Conservation (phyloP, 2,113 vertebrate species). For the Eulemur rufifrons region DNA sequence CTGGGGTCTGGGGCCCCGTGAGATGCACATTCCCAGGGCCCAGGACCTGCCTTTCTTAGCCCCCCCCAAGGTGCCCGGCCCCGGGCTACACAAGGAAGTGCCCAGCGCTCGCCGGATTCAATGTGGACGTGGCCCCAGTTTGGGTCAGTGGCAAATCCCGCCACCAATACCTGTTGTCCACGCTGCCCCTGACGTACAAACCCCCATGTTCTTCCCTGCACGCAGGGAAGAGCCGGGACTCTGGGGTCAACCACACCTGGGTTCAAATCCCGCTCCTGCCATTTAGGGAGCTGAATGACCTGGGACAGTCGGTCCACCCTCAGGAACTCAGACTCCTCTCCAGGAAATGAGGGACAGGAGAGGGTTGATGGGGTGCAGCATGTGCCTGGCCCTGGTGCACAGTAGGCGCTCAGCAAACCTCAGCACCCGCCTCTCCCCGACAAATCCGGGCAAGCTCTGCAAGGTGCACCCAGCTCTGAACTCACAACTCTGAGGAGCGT, state of each 20-base stretch:
- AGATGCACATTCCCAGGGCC: neutral
- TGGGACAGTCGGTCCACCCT: neutral
- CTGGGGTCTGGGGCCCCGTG: neutral
- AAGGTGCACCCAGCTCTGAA: neutral
- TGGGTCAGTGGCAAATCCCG: neutral
- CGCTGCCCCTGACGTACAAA: too few species aligned
- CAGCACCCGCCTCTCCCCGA: neutral
- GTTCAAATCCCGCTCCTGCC: neutral
- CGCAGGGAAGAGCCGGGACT: neutral
- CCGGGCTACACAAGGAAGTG: neutral
- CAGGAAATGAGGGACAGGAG: too few species aligned
- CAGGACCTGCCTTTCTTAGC: neutral
- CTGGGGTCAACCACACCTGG: neutral
- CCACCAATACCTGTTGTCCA: neutral
- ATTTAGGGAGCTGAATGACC: neutral
- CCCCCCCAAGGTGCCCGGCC: neutral
- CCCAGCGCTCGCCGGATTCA: rapidly evolving
- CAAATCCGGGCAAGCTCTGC: rapidly evolving
- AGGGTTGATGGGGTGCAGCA: neutral
- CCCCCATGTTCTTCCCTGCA: too few species aligned
- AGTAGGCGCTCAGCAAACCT: neutral
- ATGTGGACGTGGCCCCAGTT: neutral
- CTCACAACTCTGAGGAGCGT: neutral
- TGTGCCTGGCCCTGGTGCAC: rapidly evolving
- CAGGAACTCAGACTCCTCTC: neutral